Evolutionary conservation across 1,140 invertebrate genomes (phyloP), one percentile per base, ranked within the genome.

Genomic region (Drosophila guanche): DNA sequence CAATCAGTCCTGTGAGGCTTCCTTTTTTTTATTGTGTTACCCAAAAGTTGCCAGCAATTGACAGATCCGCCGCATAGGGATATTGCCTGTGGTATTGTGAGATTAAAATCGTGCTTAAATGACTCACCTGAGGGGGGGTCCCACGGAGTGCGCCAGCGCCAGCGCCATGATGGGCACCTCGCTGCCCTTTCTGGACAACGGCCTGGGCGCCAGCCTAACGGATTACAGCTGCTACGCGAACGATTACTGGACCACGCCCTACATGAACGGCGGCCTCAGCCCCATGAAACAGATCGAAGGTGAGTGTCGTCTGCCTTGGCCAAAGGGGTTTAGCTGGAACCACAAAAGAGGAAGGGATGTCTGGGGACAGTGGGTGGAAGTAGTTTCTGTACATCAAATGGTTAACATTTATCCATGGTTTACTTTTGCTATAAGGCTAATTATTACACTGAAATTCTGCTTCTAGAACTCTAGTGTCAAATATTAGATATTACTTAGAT

Each of bases 241-340:
- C 22, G 90, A 91, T 42, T 90, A 79, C 62, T 91, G 90, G 90
- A 56, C 90, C 14, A 66, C 86, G 22, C 57, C 90, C 20, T 91
- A 91, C 46, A 52, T 79, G 33, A 68, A 69, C 46, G 72, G 79
- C 60, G 90, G 74, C 7, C 66, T 90, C 6, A 91, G 79, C 62
- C 90, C 90, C 27, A 91, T 91, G 90, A 91, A 91, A 73, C 89
- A 91, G 70, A 91, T 91, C 29, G 90, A 91, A 84, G 90, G 90
- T 91, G 60, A 74, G 74, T 33, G 20, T 20, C 5, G 10, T 5
- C 1, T 1, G 1, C 16, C 16, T 20, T 20, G 16, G 16, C 16
- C 16, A 20, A 20, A 20, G 16, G n/a, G n/a, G n/a, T n/a, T n/a
- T n/a, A n/a, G n/a, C n/a, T n/a, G n/a, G n/a, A n/a, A n/a, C n/a